Conservation (phyloP, 2,888 invertebrate genomes). For the Aphidius colemani region DNA sequence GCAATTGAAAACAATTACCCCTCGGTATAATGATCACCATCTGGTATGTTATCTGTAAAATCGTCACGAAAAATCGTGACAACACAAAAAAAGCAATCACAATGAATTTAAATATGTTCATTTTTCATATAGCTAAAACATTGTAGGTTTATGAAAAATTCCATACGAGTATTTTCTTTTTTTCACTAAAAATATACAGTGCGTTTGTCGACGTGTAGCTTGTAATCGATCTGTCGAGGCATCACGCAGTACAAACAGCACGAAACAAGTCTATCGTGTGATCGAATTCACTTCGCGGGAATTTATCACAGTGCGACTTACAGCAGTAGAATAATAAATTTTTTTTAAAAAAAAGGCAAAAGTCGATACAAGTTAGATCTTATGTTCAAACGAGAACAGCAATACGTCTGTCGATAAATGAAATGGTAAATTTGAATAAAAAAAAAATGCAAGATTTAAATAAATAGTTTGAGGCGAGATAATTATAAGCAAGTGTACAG, state of each 20-base stretch:
- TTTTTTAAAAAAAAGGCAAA: not conserved
- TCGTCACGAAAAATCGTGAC: not conserved
- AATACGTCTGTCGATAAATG: too few relatives aligned
- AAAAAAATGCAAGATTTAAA: not conserved
- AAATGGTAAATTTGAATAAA: not conserved
- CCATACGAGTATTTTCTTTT: too few relatives aligned
- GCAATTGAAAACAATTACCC: too few relatives aligned
- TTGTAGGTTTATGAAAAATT: too few relatives aligned
- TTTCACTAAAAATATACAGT: conserved; percentile 15
- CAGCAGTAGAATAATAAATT: conserved; percentile 2
- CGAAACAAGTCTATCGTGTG: conserved; percentile 27
- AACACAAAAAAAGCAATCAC: not conserved
- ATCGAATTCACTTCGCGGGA: conserved; percentile 18
- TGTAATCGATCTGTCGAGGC: conserved; percentile 31
- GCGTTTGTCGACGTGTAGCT: conserved; percentile 5
- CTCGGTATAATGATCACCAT: too few relatives aligned
- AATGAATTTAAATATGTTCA: conserved; percentile 8
- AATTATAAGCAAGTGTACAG: not conserved
- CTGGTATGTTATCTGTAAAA: not conserved
- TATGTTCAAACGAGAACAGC: too few relatives aligned
- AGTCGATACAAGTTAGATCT: too few relatives aligned
- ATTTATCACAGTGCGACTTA: conserved; percentile 5
- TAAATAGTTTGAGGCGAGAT: conserved; percentile 3
- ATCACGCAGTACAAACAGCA: conserved; percentile 30
- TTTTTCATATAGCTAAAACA: too few relatives aligned